Percentiles rank a stretch among this genome's conserved stretches.
Conservation (phyloP, 2,888 invertebrate genomes). For the Xylocampa areola region DNA sequence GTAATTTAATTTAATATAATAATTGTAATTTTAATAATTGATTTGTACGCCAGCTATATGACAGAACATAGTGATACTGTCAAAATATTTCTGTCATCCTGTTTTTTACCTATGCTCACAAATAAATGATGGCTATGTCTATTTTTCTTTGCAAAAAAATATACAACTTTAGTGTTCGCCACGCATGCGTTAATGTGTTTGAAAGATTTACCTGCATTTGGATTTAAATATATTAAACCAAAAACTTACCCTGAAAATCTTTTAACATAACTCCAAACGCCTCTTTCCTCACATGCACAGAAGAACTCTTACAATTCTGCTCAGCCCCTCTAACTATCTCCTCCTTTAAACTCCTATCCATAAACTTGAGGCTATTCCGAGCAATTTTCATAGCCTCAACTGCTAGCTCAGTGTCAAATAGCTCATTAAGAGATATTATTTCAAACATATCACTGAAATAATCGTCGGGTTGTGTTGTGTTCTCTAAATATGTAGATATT, state of each 20-base stretch:
- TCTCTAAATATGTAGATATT: slow-evolving; percentile 62
- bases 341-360: slow-evolving; percentile 16
- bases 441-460: slow-evolving; percentile 60
- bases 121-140: too few species aligned
- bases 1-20: too few species aligned
- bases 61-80: too few species aligned
- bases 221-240: too few species aligned
- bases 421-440: slow-evolving; percentile 38
- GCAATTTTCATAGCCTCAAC: slow-evolving; percentile 52
- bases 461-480: slow-evolving; percentile 21
- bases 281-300: slow-evolving; percentile 30
- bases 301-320: slow-evolving; percentile 35
- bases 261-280: slow-evolving; percentile 38
- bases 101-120: too few species aligned
- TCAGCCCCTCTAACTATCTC: slow-evolving; percentile 17
- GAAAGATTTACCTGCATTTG: too few species aligned
- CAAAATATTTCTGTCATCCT: too few species aligned
- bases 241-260: slow-evolving; percentile 45
- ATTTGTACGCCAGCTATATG: too few species aligned
- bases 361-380: slow-evolving; percentile 29
- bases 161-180: too few species aligned
- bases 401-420: slow-evolving; percentile 36
- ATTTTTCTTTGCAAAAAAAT: not conserved
- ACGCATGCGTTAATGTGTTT: too few species aligned
- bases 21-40: too few species aligned